Base-by-base conservation (phyloP, 1,140 invertebrate species). In the Musca vetustissima region DNA sequence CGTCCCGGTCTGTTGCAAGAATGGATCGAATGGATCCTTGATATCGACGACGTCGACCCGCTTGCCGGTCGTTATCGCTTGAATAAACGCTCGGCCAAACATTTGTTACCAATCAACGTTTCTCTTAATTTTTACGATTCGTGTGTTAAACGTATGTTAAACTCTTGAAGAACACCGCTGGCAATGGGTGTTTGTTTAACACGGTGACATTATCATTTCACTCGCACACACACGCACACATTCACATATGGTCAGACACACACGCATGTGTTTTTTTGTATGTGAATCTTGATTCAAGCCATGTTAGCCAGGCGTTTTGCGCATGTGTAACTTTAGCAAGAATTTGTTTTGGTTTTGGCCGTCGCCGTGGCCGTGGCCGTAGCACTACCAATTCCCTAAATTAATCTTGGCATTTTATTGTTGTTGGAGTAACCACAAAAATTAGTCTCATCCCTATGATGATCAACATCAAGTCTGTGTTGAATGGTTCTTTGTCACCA, bases 21-120 rank as follows among this genome's bases (percentile, higher is more conserved):
- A 32, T 43, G 25, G 28, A 14, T 47, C 55, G 22, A 36, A 48
- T 32, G 25, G 47, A 15, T 15, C 24, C 19, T n/a, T 24, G 64
- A 9, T 49, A 49, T 48, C 24, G 24, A 17, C 17, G 19, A n/a
- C n/a, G n/a, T 53, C 66, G 15, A 59, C 59, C 64, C 28, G 28
- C 28, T 32, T 32, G 28, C 9, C 28, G 3, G 28, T 3, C 64
- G 49, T 65, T 69, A 69, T 69, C 68, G 65, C 61, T 69, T 61
- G 68, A 69, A 64, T 69, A 66, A 69, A 69, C 61, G 28, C 28
- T 32, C 28, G 28, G 65, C 61, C 59, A 69, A 69, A 69, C 68
- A 69, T 69, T 69, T 69, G 68, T 69, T 69, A 69, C 68, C 68
- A 69, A 68, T 68, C 67, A 68, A 61, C 67, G 67, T 68, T 68